Evolutionary conservation across 1,140 invertebrate genomes (phyloP).

Genomic region (Pogonomyrmex barbatus): DNA sequence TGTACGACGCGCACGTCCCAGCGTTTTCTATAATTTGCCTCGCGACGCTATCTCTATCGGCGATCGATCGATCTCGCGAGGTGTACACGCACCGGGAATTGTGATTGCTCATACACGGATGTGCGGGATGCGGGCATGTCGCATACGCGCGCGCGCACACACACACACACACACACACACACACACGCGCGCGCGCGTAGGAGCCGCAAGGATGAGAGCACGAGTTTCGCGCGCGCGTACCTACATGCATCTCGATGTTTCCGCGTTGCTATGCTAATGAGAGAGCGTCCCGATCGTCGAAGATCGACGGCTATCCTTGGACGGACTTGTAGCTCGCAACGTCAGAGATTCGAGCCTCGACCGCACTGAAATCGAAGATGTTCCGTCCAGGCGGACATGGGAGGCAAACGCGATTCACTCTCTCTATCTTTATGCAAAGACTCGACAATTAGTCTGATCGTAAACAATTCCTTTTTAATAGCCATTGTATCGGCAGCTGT

Average conservation of each 20-base stretch:
- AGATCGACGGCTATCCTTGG: conserved; percentile 67
- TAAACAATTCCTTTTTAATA: neutral
- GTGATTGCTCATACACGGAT: conserved; percentile 57
- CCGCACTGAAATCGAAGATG: conserved; percentile 28
- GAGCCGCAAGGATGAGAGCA: conserved; percentile 47
- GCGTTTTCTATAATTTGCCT: conserved; percentile 66
- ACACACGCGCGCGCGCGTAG: conserved; percentile 14
- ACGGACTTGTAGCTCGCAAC: conserved; percentile 31
- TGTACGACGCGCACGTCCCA: conserved; percentile 61
- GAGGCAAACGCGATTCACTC: conserved; percentile 9
- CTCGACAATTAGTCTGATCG: neutral
- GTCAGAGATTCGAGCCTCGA: conserved; percentile 33
- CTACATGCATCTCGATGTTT: conserved; percentile 69
- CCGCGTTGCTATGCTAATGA: conserved; percentile 80
- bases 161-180: conserved; percentile 4
- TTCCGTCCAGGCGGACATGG: neutral
- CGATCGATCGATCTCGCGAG: conserved; percentile 66
- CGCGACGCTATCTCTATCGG: conserved; percentile 60
- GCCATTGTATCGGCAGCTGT: neutral
- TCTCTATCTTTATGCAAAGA: neutral
- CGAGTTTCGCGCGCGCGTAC: conserved; percentile 70
- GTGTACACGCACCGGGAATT: conserved; percentile 25
- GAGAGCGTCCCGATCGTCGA: conserved; percentile 71
- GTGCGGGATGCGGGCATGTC: conserved; percentile 31
- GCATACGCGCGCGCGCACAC: conserved; percentile 7